phyloP scores from a whole-genome alignment of 2,888 invertebrate genomes.

The Amphiduros pacificus region DNA sequence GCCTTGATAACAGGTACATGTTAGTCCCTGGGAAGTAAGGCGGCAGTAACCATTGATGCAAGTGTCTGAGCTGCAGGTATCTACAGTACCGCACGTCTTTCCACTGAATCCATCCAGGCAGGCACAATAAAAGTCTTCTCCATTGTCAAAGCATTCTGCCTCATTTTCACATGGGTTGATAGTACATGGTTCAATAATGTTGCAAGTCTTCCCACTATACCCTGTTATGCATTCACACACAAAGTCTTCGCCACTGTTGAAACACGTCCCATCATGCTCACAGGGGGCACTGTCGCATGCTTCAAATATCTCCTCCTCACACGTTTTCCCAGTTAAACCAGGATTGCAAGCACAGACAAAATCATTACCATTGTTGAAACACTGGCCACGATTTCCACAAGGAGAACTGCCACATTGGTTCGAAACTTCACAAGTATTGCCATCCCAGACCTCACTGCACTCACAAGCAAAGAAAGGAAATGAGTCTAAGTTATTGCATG shows the following conservation, averaged over 20 bases:
- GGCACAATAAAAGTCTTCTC: slow-evolving; percentile 26
- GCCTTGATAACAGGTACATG: slow-evolving; percentile 40
- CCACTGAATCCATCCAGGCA: slow-evolving; percentile 30
- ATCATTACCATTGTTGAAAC: slow-evolving; percentile 16
- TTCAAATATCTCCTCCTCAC: slow-evolving; percentile 21
- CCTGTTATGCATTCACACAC: slow-evolving; percentile 17
- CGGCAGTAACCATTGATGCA: slow-evolving; percentile 46
- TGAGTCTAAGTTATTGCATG: slow-evolving; percentile 26
- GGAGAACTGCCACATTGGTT: slow-evolving; percentile 23
- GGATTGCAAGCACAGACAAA: slow-evolving; percentile 23
- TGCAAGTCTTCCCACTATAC: slow-evolving; percentile 24
- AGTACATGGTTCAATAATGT: slow-evolving; percentile 21
- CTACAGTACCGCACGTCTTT: slow-evolving; percentile 26
- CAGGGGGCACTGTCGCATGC: slow-evolving; percentile 30
- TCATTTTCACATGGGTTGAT: slow-evolving; percentile 26
- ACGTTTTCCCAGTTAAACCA: slow-evolving; percentile 20
- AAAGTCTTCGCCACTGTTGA: slow-evolving; percentile 16
- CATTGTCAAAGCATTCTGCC: slow-evolving; percentile 25
- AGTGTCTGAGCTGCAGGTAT: slow-evolving; percentile 34
- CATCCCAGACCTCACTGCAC: slow-evolving; percentile 1
- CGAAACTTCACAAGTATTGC: slow-evolving; percentile 3
- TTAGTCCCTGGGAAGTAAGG: slow-evolving; percentile 1
- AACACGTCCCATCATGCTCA: slow-evolving; percentile 20
- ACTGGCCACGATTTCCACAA: slow-evolving; percentile 26
- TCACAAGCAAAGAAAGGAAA: slow-evolving; percentile 9